Base-by-base conservation (phyloP, 2,113 vertebrate genomes). In the Pleuronectes platessa region DNA sequence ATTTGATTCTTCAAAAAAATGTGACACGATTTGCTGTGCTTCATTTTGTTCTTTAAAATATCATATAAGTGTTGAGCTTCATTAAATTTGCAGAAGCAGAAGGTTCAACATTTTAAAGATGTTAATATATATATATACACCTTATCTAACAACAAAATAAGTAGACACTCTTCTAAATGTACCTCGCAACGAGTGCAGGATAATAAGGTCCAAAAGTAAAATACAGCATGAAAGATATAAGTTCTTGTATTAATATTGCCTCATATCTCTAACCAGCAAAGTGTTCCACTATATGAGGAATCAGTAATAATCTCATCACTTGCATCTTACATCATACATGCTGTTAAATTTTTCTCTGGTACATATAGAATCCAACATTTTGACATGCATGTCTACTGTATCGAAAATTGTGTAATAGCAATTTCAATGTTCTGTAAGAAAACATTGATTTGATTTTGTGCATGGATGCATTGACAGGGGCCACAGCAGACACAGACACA, bases 391-490 rank as follows among this genome's bases (percentile, higher is more conserved):
- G 8, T 10, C 20, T 8, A 58, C 18, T 15, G 42, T 75, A 66
- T 12, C 4, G 42, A 13, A 73, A 55, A 74, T 74, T 40, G 24
- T 40, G 31, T 47, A 24, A 62, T 37, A 62, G 12, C n/a, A 42
- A 21, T 60, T 18, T 49, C 23, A 35, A 7, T 40, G 3, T 58
- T 24, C n/a, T 23, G 40, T 26, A 2, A 49, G 45, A 49, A 68
- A 24, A 18, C 12, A 65, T 10, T 42, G 3, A 66, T 58, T 71
- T 61, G 4, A 65, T 69, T 62, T 65, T 58, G 9, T 49, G 31
- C 26, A 55, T 35, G 6, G 23, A 37, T 17, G 65, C n/a, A 62
- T n/a, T 55, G 23, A 3, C 31, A 31, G 31, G 31, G 31, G 31
- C 31, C 31, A 31, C 31, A 31, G 31, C 31, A 31, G 31, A 31